These are phyloP conservation scores for Hypotaenidia philippensis DNA, from an alignment of 2,797 vertebrate genomes.

Conservation along the genomic window DNA sequence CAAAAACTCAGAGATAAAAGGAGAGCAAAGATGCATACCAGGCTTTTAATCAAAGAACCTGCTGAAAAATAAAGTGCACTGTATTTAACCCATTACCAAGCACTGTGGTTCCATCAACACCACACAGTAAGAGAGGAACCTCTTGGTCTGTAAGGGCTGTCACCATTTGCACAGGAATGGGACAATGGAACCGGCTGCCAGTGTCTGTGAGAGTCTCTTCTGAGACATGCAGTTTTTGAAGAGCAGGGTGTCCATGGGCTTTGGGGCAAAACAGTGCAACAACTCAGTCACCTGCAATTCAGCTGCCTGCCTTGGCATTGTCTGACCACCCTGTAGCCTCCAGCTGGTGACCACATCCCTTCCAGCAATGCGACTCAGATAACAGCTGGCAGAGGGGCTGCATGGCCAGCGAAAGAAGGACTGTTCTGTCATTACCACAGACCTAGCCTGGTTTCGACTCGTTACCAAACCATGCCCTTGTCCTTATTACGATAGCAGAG, in stretches of 20 bases:
- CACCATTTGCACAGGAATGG: accelerated
- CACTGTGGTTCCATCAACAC: not conserved
- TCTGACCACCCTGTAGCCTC: not conserved
- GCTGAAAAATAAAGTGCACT: not conserved
- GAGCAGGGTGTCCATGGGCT: not conserved
- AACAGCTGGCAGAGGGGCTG: not conserved
- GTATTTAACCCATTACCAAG: constrained; percentile 16
- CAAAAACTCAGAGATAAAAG: constrained; percentile 50
- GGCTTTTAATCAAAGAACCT: constrained; percentile 36
- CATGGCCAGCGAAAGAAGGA: accelerated
- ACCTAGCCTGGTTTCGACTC: not conserved
- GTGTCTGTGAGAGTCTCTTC: not conserved
- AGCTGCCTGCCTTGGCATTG: not conserved
- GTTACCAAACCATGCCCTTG: not conserved
- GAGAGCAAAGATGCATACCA: constrained; percentile 21
- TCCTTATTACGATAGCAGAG: accelerated
- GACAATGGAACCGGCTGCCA: not conserved
- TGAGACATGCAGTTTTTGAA: accelerated
- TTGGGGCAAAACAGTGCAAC: accelerated
- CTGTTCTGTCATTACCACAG: not conserved
- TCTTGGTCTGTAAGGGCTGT: not conserved
- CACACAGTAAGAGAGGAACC: accelerated
- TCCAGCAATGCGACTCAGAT: accelerated
- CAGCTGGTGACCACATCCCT: not conserved
- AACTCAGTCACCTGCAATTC: not conserved